Base-by-base conservation (phyloP, 2,888 invertebrate genomes). In the Steromphala cineraria region DNA sequence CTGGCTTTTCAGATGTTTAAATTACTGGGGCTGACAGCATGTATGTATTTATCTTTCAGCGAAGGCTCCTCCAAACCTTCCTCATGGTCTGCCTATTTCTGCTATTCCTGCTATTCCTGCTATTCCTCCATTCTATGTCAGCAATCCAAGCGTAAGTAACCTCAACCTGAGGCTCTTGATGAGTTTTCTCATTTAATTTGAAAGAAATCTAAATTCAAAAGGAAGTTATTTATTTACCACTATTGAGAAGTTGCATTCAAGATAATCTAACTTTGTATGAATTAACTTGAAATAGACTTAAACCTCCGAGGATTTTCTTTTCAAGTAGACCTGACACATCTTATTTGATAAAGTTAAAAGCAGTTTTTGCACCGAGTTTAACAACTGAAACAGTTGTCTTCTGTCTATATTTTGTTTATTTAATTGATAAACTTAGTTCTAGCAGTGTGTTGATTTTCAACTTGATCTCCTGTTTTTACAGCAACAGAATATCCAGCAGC, bases 41-140 rank as follows among this genome's bases (percentile, higher is more conserved):
- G 7, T 10, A 77, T 78, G 13, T 46, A 8, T 24, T 75, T 55
- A 28, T 79, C 28, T 84, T 86, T 31, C 87, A 91, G 91, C 90
- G 53, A 92, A 92, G 86, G 91, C 91, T 21, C 91, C 91, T 52
- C 92, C 93, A 53, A 93, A 92, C 85, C 84, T 93, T 80, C 93
- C 93, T 5, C 93, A 93, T 46, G 93, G 93, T 76, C 93, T 93
- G 53, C 92, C 92, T 93, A 94, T 89, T 93, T 94, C 87, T 81
- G 87, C 91, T 80, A 91, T 96, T 77, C 96, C 96, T 92, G 97
- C 96, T 93, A 96, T 97, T 89, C 96, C 96, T 53, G 95, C 95
- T 31, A 95, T 96, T 90, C 96, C 96, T 92, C 90, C 90, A 28
- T 90, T 87, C 81, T 91, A 87, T 86, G 91, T 89, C 85, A 89